Conservation (phyloP, 1,140 invertebrate species). For the Leguminivora glycinivorella region DNA sequence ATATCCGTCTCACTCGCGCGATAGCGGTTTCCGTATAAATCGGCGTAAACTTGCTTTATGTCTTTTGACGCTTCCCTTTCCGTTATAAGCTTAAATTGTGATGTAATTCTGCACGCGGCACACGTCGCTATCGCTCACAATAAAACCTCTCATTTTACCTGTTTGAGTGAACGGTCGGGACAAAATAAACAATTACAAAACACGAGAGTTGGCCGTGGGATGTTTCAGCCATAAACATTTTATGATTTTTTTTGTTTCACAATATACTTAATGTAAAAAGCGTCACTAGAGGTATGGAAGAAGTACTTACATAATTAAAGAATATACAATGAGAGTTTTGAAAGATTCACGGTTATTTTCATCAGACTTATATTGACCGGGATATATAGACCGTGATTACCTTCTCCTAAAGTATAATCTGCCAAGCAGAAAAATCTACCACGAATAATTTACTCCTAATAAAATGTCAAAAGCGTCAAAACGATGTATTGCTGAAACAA, state of each 20-base stretch:
- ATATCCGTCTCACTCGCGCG: slow-evolving; percentile 47
- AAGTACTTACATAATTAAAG: no score
- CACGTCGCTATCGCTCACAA: slow-evolving; percentile 15
- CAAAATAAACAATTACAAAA: slow-evolving; percentile 9
- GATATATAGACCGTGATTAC: no score
- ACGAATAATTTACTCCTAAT: no score
- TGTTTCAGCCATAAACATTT: not conserved
- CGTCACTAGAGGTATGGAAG: no score
- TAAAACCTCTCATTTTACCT: slow-evolving; percentile 15
- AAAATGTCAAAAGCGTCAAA: no score
- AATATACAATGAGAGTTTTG: no score
- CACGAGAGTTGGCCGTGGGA: not conserved
- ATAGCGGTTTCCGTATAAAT: slow-evolving; percentile 38
- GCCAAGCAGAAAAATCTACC: no score
- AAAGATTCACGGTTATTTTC: no score
- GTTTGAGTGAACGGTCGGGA: slow-evolving; percentile 9
- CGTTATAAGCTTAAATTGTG: slow-evolving; percentile 45
- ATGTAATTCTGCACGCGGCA: slow-evolving; percentile 33
- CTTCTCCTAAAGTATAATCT: no score
- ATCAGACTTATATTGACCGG: no score
- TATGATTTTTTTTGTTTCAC: slow-evolving; percentile 9
- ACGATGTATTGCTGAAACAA: no score
- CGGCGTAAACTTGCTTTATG: slow-evolving; percentile 37
- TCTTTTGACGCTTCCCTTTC: slow-evolving; percentile 42
- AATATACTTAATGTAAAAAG: not conserved